Base-by-base conservation (phyloP, 2,113 vertebrate species). In the Pleuronectes platessa region DNA sequence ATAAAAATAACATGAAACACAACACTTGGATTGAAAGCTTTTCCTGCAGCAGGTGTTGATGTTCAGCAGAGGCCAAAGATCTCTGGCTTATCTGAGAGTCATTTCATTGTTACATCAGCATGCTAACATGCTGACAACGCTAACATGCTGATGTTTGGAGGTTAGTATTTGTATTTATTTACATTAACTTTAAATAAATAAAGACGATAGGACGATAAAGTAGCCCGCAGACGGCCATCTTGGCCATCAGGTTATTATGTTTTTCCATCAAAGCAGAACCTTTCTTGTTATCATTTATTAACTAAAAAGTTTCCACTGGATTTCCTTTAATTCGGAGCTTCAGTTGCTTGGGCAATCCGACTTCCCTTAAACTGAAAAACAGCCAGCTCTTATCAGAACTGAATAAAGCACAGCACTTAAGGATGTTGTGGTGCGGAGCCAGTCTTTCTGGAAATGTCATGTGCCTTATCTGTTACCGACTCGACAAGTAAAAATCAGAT, bases 371-470 rank as follows among this genome's bases (percentile, higher is more conserved):
- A 74, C 71, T 5, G 0, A 82, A 77, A 79, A 79, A 24, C 14
- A 68, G 54, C 14, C 78, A 26, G 59, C 53, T 60, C 72, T 86
- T 90, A 88, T 92, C 88, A 80, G 51, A 83, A 54, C 61, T 74
- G 31, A 61, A 54, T 78, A 82, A 58, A 68, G 85, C 79, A 84
- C 89, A 87, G 42, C 56, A 63, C 49, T 67, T 61, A 42, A 66
- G 31, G 13, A 2, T 78, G 18, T 67, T 81, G 65, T 54, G 9
- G 20, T 68, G 23, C 7, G 0, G 14, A 56, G n/a, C 27, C 23
- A 54, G 54, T 27, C 9, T 74, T 74, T 74, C 75, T 74, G 70
- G 75, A 58, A 70, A 79, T 51, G 71, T 53, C 61, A 72, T n/a
- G 21, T 37, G 67, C 65, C 27, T 42, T 60, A 49, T 73, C 68